Base-by-base conservation (phyloP, 2,888 invertebrate genomes). In the Apantesis nais region DNA sequence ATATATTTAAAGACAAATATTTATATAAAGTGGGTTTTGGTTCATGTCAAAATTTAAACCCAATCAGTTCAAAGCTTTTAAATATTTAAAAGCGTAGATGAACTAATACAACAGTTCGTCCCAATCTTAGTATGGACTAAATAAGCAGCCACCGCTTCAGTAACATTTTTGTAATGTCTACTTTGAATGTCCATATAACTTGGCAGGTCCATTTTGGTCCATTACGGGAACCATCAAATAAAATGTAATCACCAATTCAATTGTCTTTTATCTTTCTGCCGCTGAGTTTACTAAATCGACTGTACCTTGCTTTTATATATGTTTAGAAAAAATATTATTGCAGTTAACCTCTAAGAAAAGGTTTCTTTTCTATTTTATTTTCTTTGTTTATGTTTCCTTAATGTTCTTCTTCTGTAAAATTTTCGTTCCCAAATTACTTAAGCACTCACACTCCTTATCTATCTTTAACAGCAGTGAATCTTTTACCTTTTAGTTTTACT, bases 221-320 rank as follows among this genome's bases (percentile, higher is more conserved):
- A 87, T 88, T 88, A 87, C 73, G 37, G 37, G 73, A 71, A 77
- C 79, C 70, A 82, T 79, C 79, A 79, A 78, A 83, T 81, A 81
- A 85, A 87, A 88, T 82, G 83, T 85, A 85, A 88, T 87, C 83
- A 78, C 78, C 58, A 63, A 66, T 75, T 71, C 64, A 62, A 75
- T 55, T 55, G 65, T 69, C 75, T 82, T 84, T 85, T 83, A 84
- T 86, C 82, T 81, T 52, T 8, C 62, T 66, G 61, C 64, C 64
- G 67, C 60, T 71, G 67, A 70, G 70, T 65, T 77, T 68, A 66
- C 48, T 77, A 74, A 79, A 74, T 74, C 31, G 64, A 12, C 14
- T 60, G 22, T 62, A 9, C 52, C 52, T 39, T 55, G 9, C 55
- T 55, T 52, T 65, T 16, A 22, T 52, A 25, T 9, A 8, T 25